These are phyloP conservation scores for Catocala sponsa DNA, from an alignment of 2,888 invertebrate genomes.

Conservation along the genomic window DNA sequence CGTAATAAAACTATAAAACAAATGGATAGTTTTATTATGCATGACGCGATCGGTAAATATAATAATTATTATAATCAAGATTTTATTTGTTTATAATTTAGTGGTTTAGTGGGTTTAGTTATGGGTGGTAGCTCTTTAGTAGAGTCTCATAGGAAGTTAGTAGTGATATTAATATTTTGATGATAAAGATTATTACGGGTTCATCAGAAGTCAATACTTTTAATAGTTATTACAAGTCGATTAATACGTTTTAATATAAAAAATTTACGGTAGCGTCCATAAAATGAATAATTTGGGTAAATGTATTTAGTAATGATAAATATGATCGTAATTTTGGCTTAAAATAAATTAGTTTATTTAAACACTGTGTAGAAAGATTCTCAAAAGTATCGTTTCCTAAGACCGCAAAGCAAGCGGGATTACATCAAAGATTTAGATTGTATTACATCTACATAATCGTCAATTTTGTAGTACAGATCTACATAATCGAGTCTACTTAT, in stretches of 20 bases:
- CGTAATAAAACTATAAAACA: constrained; percentile 35
- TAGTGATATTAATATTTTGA: not conserved
- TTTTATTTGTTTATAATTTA: constrained; percentile 38
- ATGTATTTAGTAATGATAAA: too few species aligned
- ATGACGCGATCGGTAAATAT: constrained; percentile 27
- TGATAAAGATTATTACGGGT: not conserved
- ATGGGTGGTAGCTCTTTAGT: not conserved
- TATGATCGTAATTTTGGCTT: too few species aligned
- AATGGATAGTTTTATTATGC: constrained; percentile 40
- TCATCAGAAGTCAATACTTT: not conserved
- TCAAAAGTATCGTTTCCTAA: too few species aligned
- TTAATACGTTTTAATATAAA: not conserved
- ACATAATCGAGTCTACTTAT: too few species aligned
- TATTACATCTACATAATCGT: too few species aligned
- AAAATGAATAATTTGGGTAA: too few species aligned
- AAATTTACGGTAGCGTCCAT: too few species aligned
- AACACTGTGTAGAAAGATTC: too few species aligned
- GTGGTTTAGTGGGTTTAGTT: constrained; percentile 16
- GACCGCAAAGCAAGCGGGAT: too few species aligned
- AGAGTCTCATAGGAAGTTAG: not conserved
- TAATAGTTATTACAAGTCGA: not conserved
- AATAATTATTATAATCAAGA: constrained; percentile 25
- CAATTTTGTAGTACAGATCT: too few species aligned
- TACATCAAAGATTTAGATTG: too few species aligned
- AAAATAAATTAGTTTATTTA: too few species aligned